These are phyloP conservation scores for Macrocentrus cingulum DNA, from an alignment of 1,140 invertebrate genomes.

Conservation along the genomic window DNA sequence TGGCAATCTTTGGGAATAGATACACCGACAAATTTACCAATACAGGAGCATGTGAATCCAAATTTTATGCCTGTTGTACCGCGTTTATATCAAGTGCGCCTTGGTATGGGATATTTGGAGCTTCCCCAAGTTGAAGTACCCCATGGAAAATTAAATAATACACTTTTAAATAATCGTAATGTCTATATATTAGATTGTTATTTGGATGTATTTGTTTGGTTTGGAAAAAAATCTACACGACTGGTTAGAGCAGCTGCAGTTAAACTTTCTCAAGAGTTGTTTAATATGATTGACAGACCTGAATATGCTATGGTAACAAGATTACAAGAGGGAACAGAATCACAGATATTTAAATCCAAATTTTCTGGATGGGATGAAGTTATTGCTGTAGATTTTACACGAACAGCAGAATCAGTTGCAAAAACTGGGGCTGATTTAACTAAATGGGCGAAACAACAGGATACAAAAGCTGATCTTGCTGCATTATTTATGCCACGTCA, in stretches of 20 bases:
- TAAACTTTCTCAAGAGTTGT: constrained; percentile 93
- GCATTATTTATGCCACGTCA: constrained; percentile 95
- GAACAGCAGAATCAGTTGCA: constrained; percentile 95
- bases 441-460: constrained; percentile 88
- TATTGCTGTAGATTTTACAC: constrained; percentile 97
- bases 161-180: constrained; percentile 85
- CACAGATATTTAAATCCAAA: constrained; percentile 87
- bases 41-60: constrained; percentile 81
- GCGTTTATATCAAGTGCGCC: constrained; percentile 87
- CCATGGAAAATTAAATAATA: constrained; percentile 72
- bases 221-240: constrained; percentile 96
- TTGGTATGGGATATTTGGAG: constrained; percentile 98
- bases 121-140: constrained; percentile 92
- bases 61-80: constrained; percentile 77
- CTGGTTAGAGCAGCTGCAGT: constrained; percentile 94
- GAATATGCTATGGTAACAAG: constrained; percentile 86
- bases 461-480: constrained; percentile 90
- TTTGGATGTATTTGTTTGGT: constrained; percentile 98
- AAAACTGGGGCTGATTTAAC: constrained; percentile 95
- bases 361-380: constrained; percentile 99
- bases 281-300: constrained; percentile 88
- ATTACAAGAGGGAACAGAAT: constrained; percentile 84
- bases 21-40: constrained; percentile 6
- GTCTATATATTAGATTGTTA: constrained; percentile 98
- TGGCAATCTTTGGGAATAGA: constrained; percentile 71